These are phyloP conservation scores for Azorinus chamasolen DNA, from an alignment of 2,888 invertebrate genomes.

Conservation along the genomic window DNA sequence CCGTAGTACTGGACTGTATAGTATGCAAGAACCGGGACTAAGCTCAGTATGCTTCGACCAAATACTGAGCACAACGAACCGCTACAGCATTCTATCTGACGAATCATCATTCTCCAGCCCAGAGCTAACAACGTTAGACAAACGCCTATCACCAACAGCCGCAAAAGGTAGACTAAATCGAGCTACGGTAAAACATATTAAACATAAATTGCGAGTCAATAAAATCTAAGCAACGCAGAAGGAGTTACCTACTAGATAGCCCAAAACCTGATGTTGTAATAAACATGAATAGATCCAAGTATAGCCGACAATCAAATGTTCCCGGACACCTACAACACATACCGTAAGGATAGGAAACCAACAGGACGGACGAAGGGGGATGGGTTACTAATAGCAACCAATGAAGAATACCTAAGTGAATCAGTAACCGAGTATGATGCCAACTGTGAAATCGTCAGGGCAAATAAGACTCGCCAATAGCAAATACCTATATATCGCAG, in stretches of 20 bases:
- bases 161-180: too few relatives aligned
- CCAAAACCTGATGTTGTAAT: constrained; percentile 29
- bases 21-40: too few relatives aligned
- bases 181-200: constrained; percentile 12
- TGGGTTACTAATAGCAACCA: too few relatives aligned
- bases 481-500: neutral
- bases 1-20: too few relatives aligned
- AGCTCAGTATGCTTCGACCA: too few relatives aligned
- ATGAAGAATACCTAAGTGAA: neutral
- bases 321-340: neutral
- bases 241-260: constrained; percentile 22
- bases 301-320: neutral
- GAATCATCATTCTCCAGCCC: too few relatives aligned
- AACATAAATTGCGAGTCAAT: constrained; percentile 22
- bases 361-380: constrained; percentile 1
- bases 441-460: neutral
- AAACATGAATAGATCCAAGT: constrained; percentile 18
- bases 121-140: too few relatives aligned
- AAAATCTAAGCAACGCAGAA: constrained; percentile 5
- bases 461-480: neutral
- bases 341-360: neutral
- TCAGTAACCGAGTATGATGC: constrained; percentile 10
- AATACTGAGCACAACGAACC: too few relatives aligned
- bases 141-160: constrained; percentile 8
- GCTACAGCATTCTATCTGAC: too few relatives aligned